Percentiles rank a stretch among this genome's conserved stretches.
phyloP scores from a whole-genome alignment of 2,888 invertebrate genomes.

The Clistopyga incitator region DNA sequence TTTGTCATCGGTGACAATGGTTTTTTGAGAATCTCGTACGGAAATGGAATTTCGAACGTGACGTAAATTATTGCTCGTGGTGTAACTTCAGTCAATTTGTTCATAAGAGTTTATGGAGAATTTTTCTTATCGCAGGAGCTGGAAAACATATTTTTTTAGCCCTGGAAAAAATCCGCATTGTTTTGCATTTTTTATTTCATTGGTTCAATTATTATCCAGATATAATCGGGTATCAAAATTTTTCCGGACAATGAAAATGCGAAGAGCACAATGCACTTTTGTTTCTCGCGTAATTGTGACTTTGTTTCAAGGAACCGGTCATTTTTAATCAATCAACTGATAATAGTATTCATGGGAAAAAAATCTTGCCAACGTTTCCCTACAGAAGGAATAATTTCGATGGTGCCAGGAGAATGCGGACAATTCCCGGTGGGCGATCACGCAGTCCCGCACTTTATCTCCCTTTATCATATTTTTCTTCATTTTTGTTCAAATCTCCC shows the following conservation, averaged over 20 bases:
- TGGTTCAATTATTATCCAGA: not conserved
- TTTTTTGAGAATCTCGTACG: not conserved
- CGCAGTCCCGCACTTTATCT: slow-evolving; percentile 19
- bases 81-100: not conserved
- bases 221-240: not conserved
- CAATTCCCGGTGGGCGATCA: not conserved
- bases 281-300: no score
- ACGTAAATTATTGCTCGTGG: not conserved
- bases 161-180: not conserved
- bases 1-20: not conserved
- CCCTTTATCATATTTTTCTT: slow-evolving; percentile 30
- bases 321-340: no score
- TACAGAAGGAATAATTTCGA: not conserved
- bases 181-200: not conserved
- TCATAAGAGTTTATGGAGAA: not conserved
- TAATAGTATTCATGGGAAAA: no score
- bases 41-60: no score
- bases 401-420: not conserved
- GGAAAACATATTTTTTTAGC: no score
- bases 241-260: not conserved
- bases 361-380: not conserved
- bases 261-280: no score
- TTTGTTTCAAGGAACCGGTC: no score
- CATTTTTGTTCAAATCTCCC: not conserved
- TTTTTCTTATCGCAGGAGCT: no score